These are phyloP conservation scores for Drosophila arizonae DNA, from an alignment of 1,140 invertebrate genomes.

Conservation along the genomic window DNA sequence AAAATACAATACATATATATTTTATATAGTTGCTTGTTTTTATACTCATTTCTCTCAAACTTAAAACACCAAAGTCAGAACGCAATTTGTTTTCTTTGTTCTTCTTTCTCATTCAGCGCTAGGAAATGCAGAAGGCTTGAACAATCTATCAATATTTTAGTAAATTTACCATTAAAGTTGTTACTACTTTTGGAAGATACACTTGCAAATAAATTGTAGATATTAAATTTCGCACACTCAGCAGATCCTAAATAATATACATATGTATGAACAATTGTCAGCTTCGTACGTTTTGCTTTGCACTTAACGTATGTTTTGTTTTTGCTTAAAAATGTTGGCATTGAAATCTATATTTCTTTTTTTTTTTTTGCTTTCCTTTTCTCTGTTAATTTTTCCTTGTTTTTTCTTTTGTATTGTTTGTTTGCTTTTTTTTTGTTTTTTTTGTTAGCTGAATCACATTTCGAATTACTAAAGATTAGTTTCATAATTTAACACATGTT, in stretches of 20 bases:
- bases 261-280: slow-evolving; percentile 32
- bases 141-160: slow-evolving; percentile 52
- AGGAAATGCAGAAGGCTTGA: slow-evolving; percentile 55
- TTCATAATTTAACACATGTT: slow-evolving; percentile 75
- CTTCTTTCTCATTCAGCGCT: slow-evolving; percentile 22
- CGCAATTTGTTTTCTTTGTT: slow-evolving; percentile 11
- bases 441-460: slow-evolving; percentile 71
- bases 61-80: slow-evolving; percentile 27
- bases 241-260: slow-evolving; percentile 23
- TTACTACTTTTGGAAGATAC: slow-evolving; percentile 64
- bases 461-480: slow-evolving; percentile 78
- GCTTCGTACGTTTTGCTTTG: slow-evolving; percentile 13
- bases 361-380: background rate
- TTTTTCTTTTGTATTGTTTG: slow-evolving; percentile 34
- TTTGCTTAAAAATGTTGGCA: slow-evolving; percentile 47
- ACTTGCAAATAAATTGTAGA: slow-evolving; percentile 47
- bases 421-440: slow-evolving; percentile 20
- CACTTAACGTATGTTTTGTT: slow-evolving; percentile 21
- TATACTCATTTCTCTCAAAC: slow-evolving; percentile 33
- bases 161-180: slow-evolving; percentile 40
- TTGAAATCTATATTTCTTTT: slow-evolving; percentile 21
- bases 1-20: slow-evolving; percentile 55
- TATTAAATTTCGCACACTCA: slow-evolving; percentile 27
- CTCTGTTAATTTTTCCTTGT: slow-evolving; percentile 24
- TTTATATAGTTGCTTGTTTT: slow-evolving; percentile 27